These are phyloP conservation scores for Seira musarum DNA, from an alignment of 2,888 invertebrate genomes.

Conservation along the genomic window DNA sequence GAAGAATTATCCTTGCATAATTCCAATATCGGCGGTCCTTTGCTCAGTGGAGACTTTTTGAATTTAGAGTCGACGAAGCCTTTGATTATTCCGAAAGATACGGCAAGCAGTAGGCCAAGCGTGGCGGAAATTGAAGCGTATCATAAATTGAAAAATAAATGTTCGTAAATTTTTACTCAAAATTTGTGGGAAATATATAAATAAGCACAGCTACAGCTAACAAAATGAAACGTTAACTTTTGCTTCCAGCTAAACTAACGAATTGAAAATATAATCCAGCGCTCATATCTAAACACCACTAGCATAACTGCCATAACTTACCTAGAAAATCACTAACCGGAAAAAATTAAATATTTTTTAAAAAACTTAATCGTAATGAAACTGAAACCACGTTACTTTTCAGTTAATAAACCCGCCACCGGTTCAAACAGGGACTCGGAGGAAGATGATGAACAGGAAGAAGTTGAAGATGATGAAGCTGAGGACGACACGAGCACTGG, in stretches of 20 bases:
- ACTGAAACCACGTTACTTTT: too few species aligned
- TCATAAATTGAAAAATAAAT: slow-evolving; percentile 50
- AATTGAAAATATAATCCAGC: background rate
- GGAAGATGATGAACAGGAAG: slow-evolving; percentile 31
- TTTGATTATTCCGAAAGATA: slow-evolving; percentile 44
- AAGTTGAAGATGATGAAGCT: slow-evolving; percentile 51
- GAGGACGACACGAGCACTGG: slow-evolving; percentile 46
- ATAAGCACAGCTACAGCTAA: background rate
- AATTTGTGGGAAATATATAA: background rate
- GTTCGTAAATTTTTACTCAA: slow-evolving; percentile 29
- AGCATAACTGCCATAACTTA: background rate
- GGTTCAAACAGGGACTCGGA: slow-evolving; percentile 14
- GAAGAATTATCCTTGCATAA: slow-evolving; percentile 28
- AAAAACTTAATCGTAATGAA: too few species aligned
- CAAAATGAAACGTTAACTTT: background rate
- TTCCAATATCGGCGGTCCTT: slow-evolving; percentile 39
- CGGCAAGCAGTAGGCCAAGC: slow-evolving; percentile 28
- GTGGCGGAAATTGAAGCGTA: slow-evolving; percentile 40
- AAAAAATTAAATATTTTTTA: too few species aligned
- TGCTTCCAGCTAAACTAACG: too few species aligned
- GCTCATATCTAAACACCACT: background rate
- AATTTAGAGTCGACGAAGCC: slow-evolving; percentile 32
- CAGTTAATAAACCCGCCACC: slow-evolving; percentile 37
- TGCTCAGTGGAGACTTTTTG: slow-evolving; percentile 50
- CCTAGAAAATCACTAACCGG: too few species aligned